Evolutionary conservation across 2,113 vertebrate species (phyloP), one percentile per base, ranked within the genome.

Genomic region (Gasterosteus aculeatus): DNA sequence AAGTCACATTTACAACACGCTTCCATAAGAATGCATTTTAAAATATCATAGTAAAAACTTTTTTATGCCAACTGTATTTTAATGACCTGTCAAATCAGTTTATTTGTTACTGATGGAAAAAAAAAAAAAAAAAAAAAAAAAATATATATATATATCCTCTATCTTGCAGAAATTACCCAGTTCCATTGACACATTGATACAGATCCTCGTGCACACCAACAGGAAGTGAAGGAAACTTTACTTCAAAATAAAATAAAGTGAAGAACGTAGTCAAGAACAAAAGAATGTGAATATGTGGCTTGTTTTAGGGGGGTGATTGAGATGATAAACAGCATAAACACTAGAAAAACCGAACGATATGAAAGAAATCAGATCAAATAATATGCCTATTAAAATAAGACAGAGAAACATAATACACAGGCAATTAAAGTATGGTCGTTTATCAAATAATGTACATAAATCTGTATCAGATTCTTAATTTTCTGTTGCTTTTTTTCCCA

Each of bases 241-340:
- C 29, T 85, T 69, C 74, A 81, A 69, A 85, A 63, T 83, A 81
- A 83, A 51, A 51, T 63, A 69, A 0, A 6, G 3, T 7, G 8
- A 19, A 22, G 14, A 29, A n/a, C n/a, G 4, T 5, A 26, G 42
- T 10, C 42, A 9, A 16, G 10, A 18, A 39, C 19, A 61, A 18
- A 38, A 39, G 31, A 38, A 49, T 10, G 46, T 0, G 0, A 26
- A 47, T 18, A 3, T 1, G 5, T 33, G 10, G 10, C 5, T 54
- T 26, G 31, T 22, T 4, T 2, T 0, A 19, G 6, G 0, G 33
- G 38, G 9, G 10, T 44, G 42, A 44, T 44, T 44, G 42, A 7
- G 0, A 19, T 57, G 4, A 54, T 69, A 0, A 14, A 0, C 16
- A n/a, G 12, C 33, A 22, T 35, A 15, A 38, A 53, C 33, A 26